Conservation (phyloP, 2,797 vertebrate genomes). For the Alcedo atthis region DNA sequence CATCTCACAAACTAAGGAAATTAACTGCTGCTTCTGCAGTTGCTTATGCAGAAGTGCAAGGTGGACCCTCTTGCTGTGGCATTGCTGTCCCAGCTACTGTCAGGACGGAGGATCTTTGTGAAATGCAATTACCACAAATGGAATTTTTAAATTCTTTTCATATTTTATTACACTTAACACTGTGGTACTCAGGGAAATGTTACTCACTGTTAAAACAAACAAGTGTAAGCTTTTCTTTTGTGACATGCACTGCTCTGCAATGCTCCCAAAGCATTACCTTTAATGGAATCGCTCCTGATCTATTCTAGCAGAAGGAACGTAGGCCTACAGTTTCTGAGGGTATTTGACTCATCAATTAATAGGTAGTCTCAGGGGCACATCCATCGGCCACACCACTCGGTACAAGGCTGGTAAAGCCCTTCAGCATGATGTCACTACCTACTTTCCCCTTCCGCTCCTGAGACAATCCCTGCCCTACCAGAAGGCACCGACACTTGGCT, state of each 20-base stretch:
- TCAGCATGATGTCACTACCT: accelerated
- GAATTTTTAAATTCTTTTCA: not conserved
- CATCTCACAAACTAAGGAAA: not conserved
- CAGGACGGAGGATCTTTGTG: not conserved
- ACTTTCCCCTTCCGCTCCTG: not conserved
- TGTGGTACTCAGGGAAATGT: not conserved
- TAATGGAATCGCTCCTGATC: not conserved
- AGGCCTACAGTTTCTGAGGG: not conserved
- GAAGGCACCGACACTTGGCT: not conserved
- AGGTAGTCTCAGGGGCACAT: not conserved
- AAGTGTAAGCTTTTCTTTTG: not conserved
- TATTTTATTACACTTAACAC: not conserved
- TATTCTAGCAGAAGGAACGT: not conserved
- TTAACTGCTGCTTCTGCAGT: not conserved
- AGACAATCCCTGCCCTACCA: not conserved
- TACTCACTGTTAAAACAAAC: not conserved
- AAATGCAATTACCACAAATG: not conserved
- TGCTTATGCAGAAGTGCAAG: not conserved
- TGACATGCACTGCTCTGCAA: not conserved
- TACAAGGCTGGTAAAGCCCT: not conserved
- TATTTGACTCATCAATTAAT: not conserved
- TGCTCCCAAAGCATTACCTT: accelerated
- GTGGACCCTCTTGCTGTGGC: not conserved
- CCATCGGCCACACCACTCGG: not conserved
- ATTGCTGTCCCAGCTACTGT: accelerated